These are phyloP conservation scores for Lacerta viridis DNA, from an alignment of 2,797 vertebrate species.

Conservation along the genomic window DNA sequence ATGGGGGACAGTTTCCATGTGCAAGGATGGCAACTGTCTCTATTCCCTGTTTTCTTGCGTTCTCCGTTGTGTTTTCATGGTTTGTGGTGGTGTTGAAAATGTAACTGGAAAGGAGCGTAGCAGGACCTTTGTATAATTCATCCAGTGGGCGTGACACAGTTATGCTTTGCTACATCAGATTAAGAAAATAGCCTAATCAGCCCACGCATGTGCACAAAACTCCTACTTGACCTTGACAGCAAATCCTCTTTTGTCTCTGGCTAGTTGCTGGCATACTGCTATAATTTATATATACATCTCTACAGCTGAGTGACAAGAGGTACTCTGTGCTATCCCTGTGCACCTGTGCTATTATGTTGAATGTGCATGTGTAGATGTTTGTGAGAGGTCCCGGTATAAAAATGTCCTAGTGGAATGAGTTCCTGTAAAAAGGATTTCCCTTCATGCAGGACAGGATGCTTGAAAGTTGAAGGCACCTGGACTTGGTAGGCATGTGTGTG, in stretches of 20 bases:
- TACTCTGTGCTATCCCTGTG: conserved; percentile 58
- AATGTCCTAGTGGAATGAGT: conserved; percentile 43
- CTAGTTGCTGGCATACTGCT: conserved; percentile 65
- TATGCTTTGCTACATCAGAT: conserved; percentile 52
- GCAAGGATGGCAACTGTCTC: not conserved
- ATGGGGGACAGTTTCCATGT: not conserved
- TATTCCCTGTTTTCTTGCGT: not conserved
- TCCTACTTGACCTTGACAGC: conserved; percentile 63
- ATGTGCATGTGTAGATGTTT: conserved; percentile 46
- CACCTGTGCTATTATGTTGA: conserved; percentile 64
- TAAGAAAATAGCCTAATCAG: conserved; percentile 71
- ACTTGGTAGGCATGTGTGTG: conserved; percentile 40
- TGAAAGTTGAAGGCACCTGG: conserved; percentile 64
- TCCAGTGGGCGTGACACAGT: conserved; percentile 45
- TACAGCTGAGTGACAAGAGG: conserved; percentile 70
- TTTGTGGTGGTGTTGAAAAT: conserved; percentile 37
- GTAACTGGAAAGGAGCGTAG: conserved; percentile 62
- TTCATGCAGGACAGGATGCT: conserved; percentile 48
- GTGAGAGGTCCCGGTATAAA: conserved; percentile 38
- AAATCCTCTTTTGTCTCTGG: conserved; percentile 68
- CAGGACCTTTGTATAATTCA: conserved; percentile 50
- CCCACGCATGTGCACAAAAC: conserved; percentile 64
- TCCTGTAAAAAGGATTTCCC: conserved; percentile 56
- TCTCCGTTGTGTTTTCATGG: conserved; percentile 36
- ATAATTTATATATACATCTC: conserved; percentile 73